Evolutionary conservation across 2,113 vertebrate genomes (phyloP).

Genomic region (Etia nguti): DNA sequence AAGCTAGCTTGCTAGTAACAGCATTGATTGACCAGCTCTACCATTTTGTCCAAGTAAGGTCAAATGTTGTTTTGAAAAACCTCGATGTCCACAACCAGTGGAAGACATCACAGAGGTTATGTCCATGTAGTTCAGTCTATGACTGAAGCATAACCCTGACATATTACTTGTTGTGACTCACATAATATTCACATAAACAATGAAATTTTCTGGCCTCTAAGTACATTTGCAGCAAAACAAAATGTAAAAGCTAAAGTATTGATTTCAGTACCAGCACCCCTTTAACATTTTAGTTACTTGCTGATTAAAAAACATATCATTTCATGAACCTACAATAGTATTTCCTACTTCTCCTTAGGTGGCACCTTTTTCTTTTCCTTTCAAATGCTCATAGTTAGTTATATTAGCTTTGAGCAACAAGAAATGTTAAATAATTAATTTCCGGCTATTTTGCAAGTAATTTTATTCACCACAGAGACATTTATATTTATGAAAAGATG

Average conservation of each 20-base stretch:
- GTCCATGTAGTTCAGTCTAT: neutral
- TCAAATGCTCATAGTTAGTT: neutral
- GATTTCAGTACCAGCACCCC: neutral
- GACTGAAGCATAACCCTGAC: neutral
- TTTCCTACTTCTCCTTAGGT: neutral
- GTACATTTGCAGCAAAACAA: neutral
- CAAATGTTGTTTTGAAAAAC: neutral
- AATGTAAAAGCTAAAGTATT: neutral
- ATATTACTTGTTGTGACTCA: neutral
- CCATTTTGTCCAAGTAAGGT: neutral
- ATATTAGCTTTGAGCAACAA: neutral
- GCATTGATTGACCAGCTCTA: neutral
- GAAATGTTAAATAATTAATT: neutral
- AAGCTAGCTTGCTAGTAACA: neutral
- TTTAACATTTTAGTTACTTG: neutral
- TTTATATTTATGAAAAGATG: neutral
- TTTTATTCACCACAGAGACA: neutral
- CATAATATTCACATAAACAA: neutral
- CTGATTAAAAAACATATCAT: neutral
- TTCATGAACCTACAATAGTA: neutral
- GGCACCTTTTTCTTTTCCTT: neutral
- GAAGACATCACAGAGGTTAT: fast-evolving
- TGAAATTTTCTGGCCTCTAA: neutral
- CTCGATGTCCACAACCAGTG: neutral
- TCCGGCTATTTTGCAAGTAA: neutral